Evolutionary conservation across 2,888 invertebrate species (phyloP).

Genomic region (Cryptophagus acutangulus): DNA sequence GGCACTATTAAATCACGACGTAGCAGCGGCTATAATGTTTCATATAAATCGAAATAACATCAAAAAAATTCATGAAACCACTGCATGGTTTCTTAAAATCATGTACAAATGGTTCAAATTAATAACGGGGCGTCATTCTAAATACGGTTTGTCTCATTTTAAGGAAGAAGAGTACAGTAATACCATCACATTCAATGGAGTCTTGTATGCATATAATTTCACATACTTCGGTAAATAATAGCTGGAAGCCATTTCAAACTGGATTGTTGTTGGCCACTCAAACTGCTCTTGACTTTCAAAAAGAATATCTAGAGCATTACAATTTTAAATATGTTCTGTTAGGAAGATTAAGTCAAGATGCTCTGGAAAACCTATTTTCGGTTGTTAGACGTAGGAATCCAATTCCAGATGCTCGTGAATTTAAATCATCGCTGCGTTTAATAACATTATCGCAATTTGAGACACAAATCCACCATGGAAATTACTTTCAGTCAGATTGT

Average conservation of each 20-base stretch:
- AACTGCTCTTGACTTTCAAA: slow-evolving; percentile 7
- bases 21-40: slow-evolving; percentile 11
- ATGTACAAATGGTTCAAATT: slow-evolving; percentile 14
- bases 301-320: background rate
- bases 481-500: no score
- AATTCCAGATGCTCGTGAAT: slow-evolving; percentile 1
- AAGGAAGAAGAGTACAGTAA: slow-evolving; percentile 3
- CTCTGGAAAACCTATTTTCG: slow-evolving; percentile 7
- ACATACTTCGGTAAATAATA: slow-evolving; percentile 4
- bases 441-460: slow-evolving; percentile 4
- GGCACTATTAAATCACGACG: slow-evolving; percentile 11
- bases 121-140: slow-evolving; percentile 6
- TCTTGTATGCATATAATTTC: slow-evolving; percentile 2
- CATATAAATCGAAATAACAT: slow-evolving; percentile 8
- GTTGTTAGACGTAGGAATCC: background rate
- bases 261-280: slow-evolving; percentile 3
- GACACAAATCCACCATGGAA: no score
- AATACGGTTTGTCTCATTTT: background rate
- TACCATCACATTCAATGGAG: background rate
- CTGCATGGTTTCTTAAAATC: slow-evolving; percentile 10
- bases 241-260: slow-evolving; percentile 8
- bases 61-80: slow-evolving; percentile 5
- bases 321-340: slow-evolving; percentile 1
- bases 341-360: slow-evolving; percentile 5
- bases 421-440: background rate